Evolutionary conservation across 2,113 vertebrate species (phyloP).

Genomic region (Nycticorax nycticorax): DNA sequence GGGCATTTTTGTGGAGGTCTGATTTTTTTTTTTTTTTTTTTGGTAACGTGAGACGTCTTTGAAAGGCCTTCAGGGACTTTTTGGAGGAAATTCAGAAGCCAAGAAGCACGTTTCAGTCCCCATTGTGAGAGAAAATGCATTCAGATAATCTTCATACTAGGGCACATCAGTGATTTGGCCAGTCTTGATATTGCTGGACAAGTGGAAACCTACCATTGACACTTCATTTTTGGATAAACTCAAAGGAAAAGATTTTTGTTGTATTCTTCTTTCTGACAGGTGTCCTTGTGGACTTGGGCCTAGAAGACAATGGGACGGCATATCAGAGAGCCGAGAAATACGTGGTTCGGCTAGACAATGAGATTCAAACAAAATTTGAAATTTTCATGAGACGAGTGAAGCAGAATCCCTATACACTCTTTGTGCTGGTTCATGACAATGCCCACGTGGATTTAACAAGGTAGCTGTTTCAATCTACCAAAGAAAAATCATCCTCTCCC

Average conservation of each 20-base stretch:
- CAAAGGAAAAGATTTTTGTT: background rate
- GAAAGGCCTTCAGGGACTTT: background rate
- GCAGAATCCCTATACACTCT: slow-evolving; percentile 94
- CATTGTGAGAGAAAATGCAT: background rate
- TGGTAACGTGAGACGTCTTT: background rate
- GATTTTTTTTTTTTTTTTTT: background rate
- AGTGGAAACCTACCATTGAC: background rate
- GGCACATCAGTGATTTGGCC: background rate
- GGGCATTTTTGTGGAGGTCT: background rate
- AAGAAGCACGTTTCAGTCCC: background rate
- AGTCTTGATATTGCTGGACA: background rate
- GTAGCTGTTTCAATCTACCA: slow-evolving; percentile 70
- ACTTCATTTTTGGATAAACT: background rate
- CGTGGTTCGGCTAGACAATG: slow-evolving; percentile 88
- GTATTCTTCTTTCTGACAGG: slow-evolving; percentile 74
- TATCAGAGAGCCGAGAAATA: slow-evolving; percentile 92
- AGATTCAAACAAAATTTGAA: slow-evolving; percentile 93
- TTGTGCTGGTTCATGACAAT: slow-evolving; percentile 96
- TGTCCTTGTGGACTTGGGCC: slow-evolving; percentile 92
- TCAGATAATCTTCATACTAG: background rate
- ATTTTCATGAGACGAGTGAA: slow-evolving; percentile 94
- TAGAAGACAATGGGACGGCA: slow-evolving; percentile 84
- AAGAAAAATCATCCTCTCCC: background rate
- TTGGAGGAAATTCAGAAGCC: background rate
- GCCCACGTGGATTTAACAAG: slow-evolving; percentile 95